phyloP scores from a whole-genome alignment of 2,888 invertebrate species.

The Drepana falcataria region DNA sequence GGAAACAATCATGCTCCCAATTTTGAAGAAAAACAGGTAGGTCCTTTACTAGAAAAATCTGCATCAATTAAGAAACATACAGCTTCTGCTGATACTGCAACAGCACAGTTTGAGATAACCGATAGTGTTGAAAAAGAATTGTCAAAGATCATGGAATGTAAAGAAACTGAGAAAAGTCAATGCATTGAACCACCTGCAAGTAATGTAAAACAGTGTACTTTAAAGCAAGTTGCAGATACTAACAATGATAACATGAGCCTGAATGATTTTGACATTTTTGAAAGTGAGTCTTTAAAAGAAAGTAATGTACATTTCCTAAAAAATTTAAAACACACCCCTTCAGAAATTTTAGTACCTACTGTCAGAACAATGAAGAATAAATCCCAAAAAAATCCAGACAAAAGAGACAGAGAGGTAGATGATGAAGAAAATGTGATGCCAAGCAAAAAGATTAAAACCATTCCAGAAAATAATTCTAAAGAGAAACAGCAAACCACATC shows the following conservation, averaged over 20 bases:
- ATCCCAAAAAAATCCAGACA: slow-evolving; percentile 37
- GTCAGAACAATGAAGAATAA: slow-evolving; percentile 22
- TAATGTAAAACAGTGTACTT: slow-evolving; percentile 5
- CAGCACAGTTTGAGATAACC: slow-evolving; percentile 56
- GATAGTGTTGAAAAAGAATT: slow-evolving; percentile 65
- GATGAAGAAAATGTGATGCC: slow-evolving; percentile 28
- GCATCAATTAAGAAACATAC: slow-evolving; percentile 53
- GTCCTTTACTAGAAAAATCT: slow-evolving; percentile 24
- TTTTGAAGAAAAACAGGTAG: slow-evolving; percentile 7
- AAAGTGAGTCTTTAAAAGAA: slow-evolving; percentile 51
- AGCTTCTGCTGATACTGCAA: slow-evolving; percentile 60
- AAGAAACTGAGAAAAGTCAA: slow-evolving; percentile 17
- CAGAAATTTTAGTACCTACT: slow-evolving; percentile 53
- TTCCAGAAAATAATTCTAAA: slow-evolving; percentile 9
- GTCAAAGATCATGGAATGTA: slow-evolving; percentile 49
- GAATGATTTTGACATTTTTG: slow-evolving; percentile 58
- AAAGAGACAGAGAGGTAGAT: slow-evolving; percentile 39
- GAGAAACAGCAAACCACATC: slow-evolving; percentile 5
- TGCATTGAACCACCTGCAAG: slow-evolving; percentile 10
- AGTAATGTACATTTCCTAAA: slow-evolving; percentile 39
- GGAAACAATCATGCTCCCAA: slow-evolving; percentile 10
- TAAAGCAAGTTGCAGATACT: slow-evolving; percentile 5
- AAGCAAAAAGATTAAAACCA: slow-evolving; percentile 44
- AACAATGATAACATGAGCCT: slow-evolving; percentile 30
- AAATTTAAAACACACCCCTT: slow-evolving; percentile 36